These are phyloP conservation scores for Zoanthus sociatus DNA, from an alignment of 92 coral and sea anemone species.

Conservation along the genomic window DNA sequence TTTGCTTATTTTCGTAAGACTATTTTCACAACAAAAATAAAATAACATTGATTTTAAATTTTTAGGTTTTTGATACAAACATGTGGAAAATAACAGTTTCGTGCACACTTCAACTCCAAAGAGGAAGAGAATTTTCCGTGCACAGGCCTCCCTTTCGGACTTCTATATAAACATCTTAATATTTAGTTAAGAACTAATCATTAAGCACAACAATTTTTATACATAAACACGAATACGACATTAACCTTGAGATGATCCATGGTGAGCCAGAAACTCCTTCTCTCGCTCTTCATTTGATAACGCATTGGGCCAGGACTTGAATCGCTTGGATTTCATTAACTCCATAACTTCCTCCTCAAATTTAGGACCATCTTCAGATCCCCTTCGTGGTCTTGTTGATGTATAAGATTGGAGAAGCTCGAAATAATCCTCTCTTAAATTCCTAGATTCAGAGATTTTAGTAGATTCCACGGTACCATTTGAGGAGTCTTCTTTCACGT, in stretches of 20 bases:
- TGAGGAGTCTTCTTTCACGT: background rate
- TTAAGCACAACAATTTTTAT: background rate
- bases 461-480: background rate
- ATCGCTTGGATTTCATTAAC: background rate
- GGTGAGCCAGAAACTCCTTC: background rate
- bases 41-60: no score
- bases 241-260: background rate
- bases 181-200: no score
- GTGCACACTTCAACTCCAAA: no score
- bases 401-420: background rate
- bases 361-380: constrained; percentile 20
- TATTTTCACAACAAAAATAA: no score
- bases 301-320: constrained; percentile 24
- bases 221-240: background rate
- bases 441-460: background rate
- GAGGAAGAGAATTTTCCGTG: no score
- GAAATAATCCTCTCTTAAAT: background rate
- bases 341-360: background rate
- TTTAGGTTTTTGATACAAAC: no score
- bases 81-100: no score
- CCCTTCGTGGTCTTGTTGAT: background rate
- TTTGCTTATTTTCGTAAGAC: no score
- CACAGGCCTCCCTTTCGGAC: no score
- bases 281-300: background rate
- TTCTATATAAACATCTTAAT: background rate